Evolutionary conservation across 1,140 invertebrate genomes (phyloP).

Genomic region (Andricus grossulariae): DNA sequence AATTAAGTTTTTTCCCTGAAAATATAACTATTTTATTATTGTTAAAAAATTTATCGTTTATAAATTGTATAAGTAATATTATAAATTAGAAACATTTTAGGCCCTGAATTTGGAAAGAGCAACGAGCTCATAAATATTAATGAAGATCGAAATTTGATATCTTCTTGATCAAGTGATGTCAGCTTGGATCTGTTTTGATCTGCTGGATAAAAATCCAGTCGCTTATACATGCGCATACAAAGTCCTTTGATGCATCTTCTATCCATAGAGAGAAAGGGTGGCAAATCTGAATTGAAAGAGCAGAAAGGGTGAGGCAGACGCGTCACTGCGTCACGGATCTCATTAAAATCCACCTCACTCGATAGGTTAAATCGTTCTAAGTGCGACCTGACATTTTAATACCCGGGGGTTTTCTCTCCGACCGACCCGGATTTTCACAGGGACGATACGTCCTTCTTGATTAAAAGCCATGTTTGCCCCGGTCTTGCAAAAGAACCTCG

Average conservation of each 20-base stretch:
- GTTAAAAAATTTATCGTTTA: too few species aligned
- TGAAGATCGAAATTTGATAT: too few species aligned
- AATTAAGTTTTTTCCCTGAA: too few species aligned
- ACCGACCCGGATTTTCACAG: slow-evolving; percentile 52
- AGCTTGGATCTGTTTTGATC: slow-evolving; percentile 23
- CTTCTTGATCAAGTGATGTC: background rate
- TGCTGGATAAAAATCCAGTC: slow-evolving; percentile 8
- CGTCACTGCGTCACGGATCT: slow-evolving; percentile 28
- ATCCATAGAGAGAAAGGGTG: background rate
- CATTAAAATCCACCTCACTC: slow-evolving; percentile 41
- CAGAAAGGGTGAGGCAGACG: background rate
- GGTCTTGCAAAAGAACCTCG: too few species aligned
- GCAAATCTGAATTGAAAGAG: background rate
- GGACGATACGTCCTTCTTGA: slow-evolving; percentile 36
- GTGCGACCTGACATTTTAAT: slow-evolving; percentile 55
- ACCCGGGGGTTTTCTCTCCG: slow-evolving; percentile 11
- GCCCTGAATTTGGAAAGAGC: too few species aligned
- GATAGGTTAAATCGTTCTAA: slow-evolving; percentile 41
- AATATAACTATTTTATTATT: too few species aligned
- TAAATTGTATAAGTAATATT: too few species aligned
- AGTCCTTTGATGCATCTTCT: background rate
- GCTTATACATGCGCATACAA: slow-evolving; percentile 11
- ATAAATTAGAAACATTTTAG: too few species aligned
- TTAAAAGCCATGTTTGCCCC: slow-evolving; percentile 47
- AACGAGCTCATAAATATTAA: too few species aligned